Evolutionary conservation across 2,797 vertebrate species (phyloP), one percentile per base, ranked within the genome.

Genomic region (Danio jaintianensis): DNA sequence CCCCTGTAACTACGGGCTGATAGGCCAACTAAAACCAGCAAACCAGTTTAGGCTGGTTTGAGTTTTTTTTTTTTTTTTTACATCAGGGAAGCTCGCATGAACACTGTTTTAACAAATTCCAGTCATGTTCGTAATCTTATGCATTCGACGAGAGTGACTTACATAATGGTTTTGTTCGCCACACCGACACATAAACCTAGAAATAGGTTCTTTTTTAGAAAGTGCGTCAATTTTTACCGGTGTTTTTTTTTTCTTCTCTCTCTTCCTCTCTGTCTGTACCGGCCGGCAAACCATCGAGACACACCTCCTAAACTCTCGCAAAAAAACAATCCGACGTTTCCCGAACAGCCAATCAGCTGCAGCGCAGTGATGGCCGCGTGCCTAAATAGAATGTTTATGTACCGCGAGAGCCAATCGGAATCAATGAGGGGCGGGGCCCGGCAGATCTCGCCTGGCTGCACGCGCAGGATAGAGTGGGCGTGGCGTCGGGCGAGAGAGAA

Each of bases 381-480:
- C 94, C 94, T 93, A 84, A 89, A 82, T 87, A 82, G 84, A 92
- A 90, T 94, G 91, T 94, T 94, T 94, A 91, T 92, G 90, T 92
- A 85, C 43, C 13, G 38, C 0, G 11, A 6, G 18, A 80, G 79
- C 94, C 93, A 94, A 94, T 95, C 7, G 87, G 77, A 89, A 81
- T 47, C 84, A 86, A 84, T 87, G 56, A n/a, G 45, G 87, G 94
- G 89, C 75, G 85, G 85, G 43, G 68, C 71, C 38, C 7, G 29
- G 18, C 8, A 58, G 73, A 85, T 75, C 79, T 87, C 78, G 78
- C 84, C 83, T 80, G 83, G 85, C 71, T 86, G 87, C 88, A 87
- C 83, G 87, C 82, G 85, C 85, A 75, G 81, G 40, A 64, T 18
- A 45, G 80, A 80, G 87, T 93, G 90, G 94, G 93, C 90, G 93